Evolutionary conservation across 2,888 invertebrate genomes (phyloP), one percentile per base, ranked within the genome.

Genomic region (Ptilodon capucinus): DNA sequence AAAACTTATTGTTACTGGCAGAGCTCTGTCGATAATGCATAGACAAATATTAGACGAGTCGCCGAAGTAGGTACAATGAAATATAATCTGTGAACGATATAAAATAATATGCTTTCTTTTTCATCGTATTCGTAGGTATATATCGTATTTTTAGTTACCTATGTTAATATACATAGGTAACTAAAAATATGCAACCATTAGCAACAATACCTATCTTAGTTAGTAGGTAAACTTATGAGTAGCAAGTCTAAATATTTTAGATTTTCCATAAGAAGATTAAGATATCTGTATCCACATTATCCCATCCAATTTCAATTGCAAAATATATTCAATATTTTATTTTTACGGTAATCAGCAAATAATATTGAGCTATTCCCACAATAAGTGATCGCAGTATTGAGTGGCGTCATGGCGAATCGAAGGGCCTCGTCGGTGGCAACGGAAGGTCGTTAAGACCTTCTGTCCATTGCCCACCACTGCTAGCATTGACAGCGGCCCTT

Each of bases 381-480:
- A 52, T 63, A 59, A 61, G 59, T 59, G 71, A 61, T 71, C 65
- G 57, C 51, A 50, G 57, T 54, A 57, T 58, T 69, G 68, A 76
- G 68, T 77, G 74, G 69, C 74, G 74, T 81, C 74, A 77, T 81
- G 75, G 85, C 82, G 75, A 85, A 87, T 85, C 76, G 77, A 83
- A 88, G 83, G 86, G 82, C 89, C 87, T 89, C 80, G 83, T 60
- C 63, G 61, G 61, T 54, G 63, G 56, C 70, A 62, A 64, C 56
- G 72, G 79, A 85, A 85, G 89, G 90, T 78, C 83, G 68, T 42
- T 40, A 50, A 75, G 83, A 86, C 89, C 88, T 87, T 86, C 81
- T 76, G 68, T 59, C 74, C 73, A 64, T 72, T 78, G 79, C 79
- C 79, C 75, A 79, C 78, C 60, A 68, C 68, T 70, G 71, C 67